These are phyloP conservation scores for Otis tarda DNA, from an alignment of 2,113 vertebrate species.

Conservation along the genomic window DNA sequence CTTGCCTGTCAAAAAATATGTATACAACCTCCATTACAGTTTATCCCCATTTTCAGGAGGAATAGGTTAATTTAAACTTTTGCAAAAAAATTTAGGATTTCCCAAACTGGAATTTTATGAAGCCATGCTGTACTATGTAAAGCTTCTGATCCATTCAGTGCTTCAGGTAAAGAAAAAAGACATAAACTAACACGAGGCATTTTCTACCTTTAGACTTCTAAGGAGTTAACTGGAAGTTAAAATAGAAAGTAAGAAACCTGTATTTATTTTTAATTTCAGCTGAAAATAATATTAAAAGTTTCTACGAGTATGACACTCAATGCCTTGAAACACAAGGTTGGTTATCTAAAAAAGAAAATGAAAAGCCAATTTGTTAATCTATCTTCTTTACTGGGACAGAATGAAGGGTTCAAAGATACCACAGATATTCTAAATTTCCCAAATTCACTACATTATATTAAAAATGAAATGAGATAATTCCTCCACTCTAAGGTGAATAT, in stretches of 20 bases:
- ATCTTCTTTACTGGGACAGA: conserved; percentile 19
- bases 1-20: background rate
- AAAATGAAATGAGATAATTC: conserved; percentile 47
- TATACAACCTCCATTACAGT: fast-evolving
- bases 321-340: background rate
- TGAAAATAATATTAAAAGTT: background rate
- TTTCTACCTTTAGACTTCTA: background rate
- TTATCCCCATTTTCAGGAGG: background rate
- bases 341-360: background rate
- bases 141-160: background rate
- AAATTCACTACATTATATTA: conserved; percentile 35
- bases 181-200: background rate
- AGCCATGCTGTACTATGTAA: background rate
- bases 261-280: background rate
- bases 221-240: background rate
- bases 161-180: background rate
- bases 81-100: background rate
- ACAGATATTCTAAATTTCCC: background rate
- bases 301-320: background rate
- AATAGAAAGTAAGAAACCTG: background rate
- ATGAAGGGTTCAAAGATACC: conserved; percentile 12
- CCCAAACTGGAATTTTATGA: background rate
- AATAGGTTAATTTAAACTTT: background rate
- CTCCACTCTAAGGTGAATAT: conserved; percentile 67
- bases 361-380: background rate